Evolutionary conservation across 1,140 invertebrate genomes (phyloP), one percentile per base, ranked within the genome.

Genomic region (Palaemon carinicauda): DNA sequence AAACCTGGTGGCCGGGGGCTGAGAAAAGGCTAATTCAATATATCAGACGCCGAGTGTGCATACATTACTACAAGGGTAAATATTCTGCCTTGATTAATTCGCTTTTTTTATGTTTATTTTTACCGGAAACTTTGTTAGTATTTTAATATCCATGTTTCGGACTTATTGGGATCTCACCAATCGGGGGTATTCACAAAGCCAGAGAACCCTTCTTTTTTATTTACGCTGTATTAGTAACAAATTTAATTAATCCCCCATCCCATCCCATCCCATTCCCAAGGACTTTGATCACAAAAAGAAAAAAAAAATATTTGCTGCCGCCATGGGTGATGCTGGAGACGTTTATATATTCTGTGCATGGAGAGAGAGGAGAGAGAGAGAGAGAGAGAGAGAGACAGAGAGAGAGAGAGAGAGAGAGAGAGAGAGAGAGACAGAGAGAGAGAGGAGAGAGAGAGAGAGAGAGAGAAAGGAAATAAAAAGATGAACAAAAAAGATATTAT

Each of bases 1-100:
- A 75, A n/a, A 50, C 41, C 27, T 53, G 52, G 69, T 73, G 51
- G n/a, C 60, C 27, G 50, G 56, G n/a, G 79, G 74, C 86, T 82
- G 80, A 87, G 86, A 87, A 87, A 87, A 87, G 86, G 73, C 86
- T 87, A 87, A 87, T 87, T 82, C 86, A 87, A 87, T 87, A 87
- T 87, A 87, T 87, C 86, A 87, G 86, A 87, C 71, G 86, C 50
- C 52, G 82, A 82, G 80, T 77, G 73, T 77, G 80, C 80, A 82
- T 82, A 82, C 86, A 87, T 82, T 82, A 82, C 80, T 82, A 82
- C 74, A 41, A 77, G 73, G 60, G 80, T 78, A 82, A 82, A 82
- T 87, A 82, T 87, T n/a, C 86, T 77, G 80, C 27, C 86, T 87
- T 87, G 80, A 82, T 82, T 87, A 87, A 65, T 77, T 82, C 60